Evolutionary conservation across 2,113 vertebrate genomes (phyloP).

Genomic region (Hassar affinis): DNA sequence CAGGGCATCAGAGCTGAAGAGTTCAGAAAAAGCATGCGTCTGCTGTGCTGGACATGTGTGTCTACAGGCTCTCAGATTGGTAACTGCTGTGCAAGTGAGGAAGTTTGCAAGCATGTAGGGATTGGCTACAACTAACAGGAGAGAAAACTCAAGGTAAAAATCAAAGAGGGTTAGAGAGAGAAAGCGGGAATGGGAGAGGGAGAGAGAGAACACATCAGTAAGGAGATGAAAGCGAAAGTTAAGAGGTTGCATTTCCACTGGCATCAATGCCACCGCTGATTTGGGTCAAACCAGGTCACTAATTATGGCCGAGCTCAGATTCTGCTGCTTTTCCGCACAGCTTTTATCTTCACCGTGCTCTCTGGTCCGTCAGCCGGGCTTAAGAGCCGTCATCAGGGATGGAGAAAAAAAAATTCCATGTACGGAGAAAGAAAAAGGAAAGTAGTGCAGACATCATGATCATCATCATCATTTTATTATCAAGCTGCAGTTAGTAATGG

Average conservation of each 20-base stretch:
- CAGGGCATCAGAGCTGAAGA: not conserved
- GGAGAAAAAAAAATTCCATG: slow-evolving; percentile 14
- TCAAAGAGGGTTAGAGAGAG: too few species aligned
- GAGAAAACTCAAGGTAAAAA: not conserved
- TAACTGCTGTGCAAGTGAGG: too few species aligned
- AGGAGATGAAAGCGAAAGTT: slow-evolving; percentile 33
- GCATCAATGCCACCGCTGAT: slow-evolving; percentile 53
- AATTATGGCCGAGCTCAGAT: slow-evolving; percentile 67
- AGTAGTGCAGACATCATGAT: not conserved
- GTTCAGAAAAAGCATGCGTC: not conserved
- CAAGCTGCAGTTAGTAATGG: not conserved
- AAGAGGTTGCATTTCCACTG: slow-evolving; percentile 51
- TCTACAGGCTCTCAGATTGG: not conserved
- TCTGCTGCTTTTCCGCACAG: slow-evolving; percentile 57
- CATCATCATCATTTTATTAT: not conserved
- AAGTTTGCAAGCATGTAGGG: not conserved
- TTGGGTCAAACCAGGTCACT: slow-evolving; percentile 60
- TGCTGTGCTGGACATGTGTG: not conserved
- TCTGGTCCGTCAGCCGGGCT: not conserved
- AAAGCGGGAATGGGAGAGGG: not conserved
- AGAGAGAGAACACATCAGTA: not conserved
- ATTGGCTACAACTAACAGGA: not conserved
- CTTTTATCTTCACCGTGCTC: slow-evolving; percentile 55
- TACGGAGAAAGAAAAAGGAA: slow-evolving; percentile 43
- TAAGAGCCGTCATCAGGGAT: slow-evolving; percentile 38